Conservation (phyloP, 2,113 vertebrate species). For the Erinaceus europaeus region DNA sequence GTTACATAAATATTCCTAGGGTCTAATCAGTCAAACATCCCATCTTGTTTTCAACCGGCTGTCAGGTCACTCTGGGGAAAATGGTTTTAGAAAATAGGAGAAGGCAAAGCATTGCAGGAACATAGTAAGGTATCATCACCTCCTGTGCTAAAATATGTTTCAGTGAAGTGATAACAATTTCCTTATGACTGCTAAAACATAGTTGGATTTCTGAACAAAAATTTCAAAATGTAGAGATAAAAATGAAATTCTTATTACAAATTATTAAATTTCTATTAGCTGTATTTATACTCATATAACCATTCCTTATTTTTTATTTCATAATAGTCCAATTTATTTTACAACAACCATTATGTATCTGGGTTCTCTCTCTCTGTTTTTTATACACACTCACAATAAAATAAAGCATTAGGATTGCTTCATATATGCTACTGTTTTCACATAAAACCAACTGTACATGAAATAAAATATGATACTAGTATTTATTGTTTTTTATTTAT, state of each 20-base stretch:
- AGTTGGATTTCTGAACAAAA: not conserved
- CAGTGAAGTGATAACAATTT: conserved; percentile 26
- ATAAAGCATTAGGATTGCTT: not conserved
- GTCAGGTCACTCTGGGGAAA: not conserved
- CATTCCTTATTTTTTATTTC: not conserved
- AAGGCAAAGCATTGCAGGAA: not conserved
- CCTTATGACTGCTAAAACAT: conserved; percentile 20
- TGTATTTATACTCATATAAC: not conserved
- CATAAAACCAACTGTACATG: not conserved
- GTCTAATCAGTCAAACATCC: conserved; percentile 16
- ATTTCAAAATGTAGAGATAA: not conserved
- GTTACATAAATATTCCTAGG: conserved; percentile 65
- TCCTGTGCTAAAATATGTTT: conserved; percentile 38
- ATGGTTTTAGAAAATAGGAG: not conserved
- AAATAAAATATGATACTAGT: not conserved
- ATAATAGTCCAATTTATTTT: not conserved
- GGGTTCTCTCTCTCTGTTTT: not conserved
- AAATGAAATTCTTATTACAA: conserved; percentile 24
- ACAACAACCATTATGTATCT: not conserved
- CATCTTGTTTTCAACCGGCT: conserved; percentile 32
- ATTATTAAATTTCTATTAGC: not conserved
- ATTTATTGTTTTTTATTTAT: not conserved
- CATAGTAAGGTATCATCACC: not conserved
- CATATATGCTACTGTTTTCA: not conserved
- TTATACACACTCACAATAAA: not conserved